These are phyloP conservation scores for Acrobasis suavella DNA, from an alignment of 2,888 invertebrate species.

Conservation along the genomic window DNA sequence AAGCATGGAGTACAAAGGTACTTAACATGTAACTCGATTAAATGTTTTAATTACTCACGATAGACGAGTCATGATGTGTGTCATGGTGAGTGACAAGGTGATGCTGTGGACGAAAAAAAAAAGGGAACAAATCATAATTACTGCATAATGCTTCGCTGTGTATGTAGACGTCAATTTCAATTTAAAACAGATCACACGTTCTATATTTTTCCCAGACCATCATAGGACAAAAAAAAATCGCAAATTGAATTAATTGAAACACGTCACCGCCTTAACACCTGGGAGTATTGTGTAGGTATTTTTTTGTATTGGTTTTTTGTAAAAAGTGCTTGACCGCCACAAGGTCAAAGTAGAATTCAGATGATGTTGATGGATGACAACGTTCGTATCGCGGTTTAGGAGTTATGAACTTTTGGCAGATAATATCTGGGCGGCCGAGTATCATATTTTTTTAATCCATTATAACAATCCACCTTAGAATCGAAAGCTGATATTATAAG, in stretches of 20 bases:
- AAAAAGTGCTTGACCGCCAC: constrained; percentile 39
- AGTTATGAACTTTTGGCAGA: not conserved
- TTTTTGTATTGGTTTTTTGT: constrained; percentile 44
- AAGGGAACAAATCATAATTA: too few species aligned
- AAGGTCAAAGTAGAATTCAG: constrained; percentile 31
- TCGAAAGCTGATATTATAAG: too few species aligned
- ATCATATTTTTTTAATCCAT: not conserved
- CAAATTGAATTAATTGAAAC: constrained; percentile 19
- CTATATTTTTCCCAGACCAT: not conserved
- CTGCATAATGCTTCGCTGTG: too few species aligned
- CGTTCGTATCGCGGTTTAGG: constrained; percentile 32
- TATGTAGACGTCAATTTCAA: too few species aligned
- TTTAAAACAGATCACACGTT: not conserved
- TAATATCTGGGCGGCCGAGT: not conserved
- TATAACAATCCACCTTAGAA: too few species aligned
- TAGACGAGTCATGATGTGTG: too few species aligned
- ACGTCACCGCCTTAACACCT: constrained; percentile 37
- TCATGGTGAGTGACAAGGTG: too few species aligned
- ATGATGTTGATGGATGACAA: constrained; percentile 54
- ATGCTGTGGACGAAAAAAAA: too few species aligned
- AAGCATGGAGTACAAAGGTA: too few species aligned
- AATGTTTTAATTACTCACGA: too few species aligned
- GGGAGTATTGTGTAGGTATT: constrained; percentile 46
- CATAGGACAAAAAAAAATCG: constrained; percentile 33
- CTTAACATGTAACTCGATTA: too few species aligned